These are phyloP conservation scores for Carcinoscorpius rotundicauda DNA, from an alignment of 1,140 invertebrate genomes.

Conservation along the genomic window DNA sequence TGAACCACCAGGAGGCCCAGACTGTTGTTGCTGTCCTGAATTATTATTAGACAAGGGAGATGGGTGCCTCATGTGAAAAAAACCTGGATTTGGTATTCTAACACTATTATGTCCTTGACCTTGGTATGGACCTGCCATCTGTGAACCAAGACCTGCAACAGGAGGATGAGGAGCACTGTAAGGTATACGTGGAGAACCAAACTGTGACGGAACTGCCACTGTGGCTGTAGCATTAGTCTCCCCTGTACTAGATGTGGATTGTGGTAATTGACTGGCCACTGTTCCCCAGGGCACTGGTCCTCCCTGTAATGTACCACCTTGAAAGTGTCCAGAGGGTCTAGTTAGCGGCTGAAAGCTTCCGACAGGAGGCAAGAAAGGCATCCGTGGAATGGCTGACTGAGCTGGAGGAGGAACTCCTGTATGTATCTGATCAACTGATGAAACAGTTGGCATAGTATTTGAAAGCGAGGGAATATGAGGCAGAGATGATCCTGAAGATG, in stretches of 20 bases:
- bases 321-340: not conserved
- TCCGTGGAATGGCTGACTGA: not conserved
- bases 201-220: not conserved
- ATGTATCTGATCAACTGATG: not conserved
- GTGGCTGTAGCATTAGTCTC: not conserved
- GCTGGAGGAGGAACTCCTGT: not conserved
- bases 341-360: not conserved
- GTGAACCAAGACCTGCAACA: no score
- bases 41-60: no score
- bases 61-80: no score
- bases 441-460: not conserved
- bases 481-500: not conserved
- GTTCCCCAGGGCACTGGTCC: not conserved
- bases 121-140: no score
- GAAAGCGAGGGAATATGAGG: not conserved
- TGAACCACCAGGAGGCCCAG: no score
- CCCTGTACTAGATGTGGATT: not conserved
- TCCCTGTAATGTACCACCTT: not conserved
- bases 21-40: no score
- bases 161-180: no score
- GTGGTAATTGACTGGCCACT: not conserved
- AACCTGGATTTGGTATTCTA: no score
- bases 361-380: not conserved
- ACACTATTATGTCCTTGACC: no score
- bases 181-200: no score